Evolutionary conservation across 2,113 vertebrate species (phyloP), one percentile per base, ranked within the genome.

Genomic region (Galbula dea): DNA sequence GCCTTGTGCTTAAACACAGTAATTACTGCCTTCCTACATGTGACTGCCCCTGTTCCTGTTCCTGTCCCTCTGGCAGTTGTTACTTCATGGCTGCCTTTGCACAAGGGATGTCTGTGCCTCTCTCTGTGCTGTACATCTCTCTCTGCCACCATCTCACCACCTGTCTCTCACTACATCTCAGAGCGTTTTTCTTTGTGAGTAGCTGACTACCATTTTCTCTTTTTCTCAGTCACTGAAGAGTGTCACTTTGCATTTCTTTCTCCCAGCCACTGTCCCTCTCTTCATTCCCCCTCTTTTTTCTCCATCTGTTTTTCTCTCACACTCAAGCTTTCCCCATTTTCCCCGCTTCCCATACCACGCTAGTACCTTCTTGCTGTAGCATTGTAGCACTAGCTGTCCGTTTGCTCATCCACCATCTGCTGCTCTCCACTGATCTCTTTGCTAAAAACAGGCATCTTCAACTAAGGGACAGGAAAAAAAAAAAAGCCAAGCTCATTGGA

Each of bases 401-500:
- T 92, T 89, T 94, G 67, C 68, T 94, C 78, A 78, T 48, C n/a
- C 24, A 91, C 96, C 95, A 91, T 94, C 94, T 93, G 88, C 81
- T 81, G 81, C 59, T 93, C 62, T 92, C 86, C 69, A 90, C 67
- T 71, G 89, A 88, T 94, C 80, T 80, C 65, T 80, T 75, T 85
- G 66, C 91, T 61, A n/a, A 89, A 95, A 94, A 94, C 74, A 95
- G 94, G 59, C 71, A 68, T 83, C 92, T 96, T 97, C 86, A 90
- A 39, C 90, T 72, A 80, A 92, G 46, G 83, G 80, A 86, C 54
- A 92, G 81, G 48, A 87, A 90, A 84, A 87, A 90, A 93, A 91
- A 90, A 92, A 90, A 32, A 62, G 79, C 93, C 94, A 94, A 93
- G 93, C 84, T 93, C 81, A 88, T 77, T 94, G 91, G 68, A 80